Conservation (phyloP, 37 sponge, comb jelly and placozoan species). For the Theonella swinhoei region DNA sequence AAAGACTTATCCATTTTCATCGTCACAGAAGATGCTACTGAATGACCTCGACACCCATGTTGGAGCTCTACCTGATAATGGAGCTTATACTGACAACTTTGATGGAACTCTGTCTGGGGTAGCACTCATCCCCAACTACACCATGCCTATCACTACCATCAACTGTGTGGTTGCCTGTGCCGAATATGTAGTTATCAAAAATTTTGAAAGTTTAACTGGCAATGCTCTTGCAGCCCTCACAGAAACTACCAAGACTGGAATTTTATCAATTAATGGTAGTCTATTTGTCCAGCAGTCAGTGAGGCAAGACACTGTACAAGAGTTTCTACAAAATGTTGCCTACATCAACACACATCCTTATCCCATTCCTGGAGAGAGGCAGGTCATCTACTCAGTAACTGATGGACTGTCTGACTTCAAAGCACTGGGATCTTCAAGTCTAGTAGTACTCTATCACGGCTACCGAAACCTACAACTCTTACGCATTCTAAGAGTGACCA, state of each 20-base stretch:
- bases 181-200: conserved; percentile 4
- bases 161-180: conserved; percentile 46
- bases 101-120: conserved; percentile 36
- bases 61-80: conserved; percentile 8
- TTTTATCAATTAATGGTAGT: conserved; percentile 39
- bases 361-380: conserved; percentile 47
- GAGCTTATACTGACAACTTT: conserved; percentile 12
- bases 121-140: conserved; percentile 45
- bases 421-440: not conserved
- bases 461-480: conserved; percentile 25
- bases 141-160: conserved; percentile 11
- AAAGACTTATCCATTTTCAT: not conserved
- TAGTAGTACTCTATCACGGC: conserved; percentile 38
- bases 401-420: conserved; percentile 7
- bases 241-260: not conserved
- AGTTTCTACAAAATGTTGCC: conserved; percentile 29
- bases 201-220: not conserved
- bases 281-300: conserved; percentile 13
- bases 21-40: not conserved
- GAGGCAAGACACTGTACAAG: conserved; percentile 15
- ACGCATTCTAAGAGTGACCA: not conserved
- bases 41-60: conserved; percentile 5
- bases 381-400: conserved; percentile 9
- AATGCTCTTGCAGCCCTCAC: not conserved
- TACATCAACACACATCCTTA: conserved; percentile 57